These are phyloP conservation scores for Pristionchus arcanus DNA, from an alignment of 2,888 invertebrate species.

Conservation along the genomic window DNA sequence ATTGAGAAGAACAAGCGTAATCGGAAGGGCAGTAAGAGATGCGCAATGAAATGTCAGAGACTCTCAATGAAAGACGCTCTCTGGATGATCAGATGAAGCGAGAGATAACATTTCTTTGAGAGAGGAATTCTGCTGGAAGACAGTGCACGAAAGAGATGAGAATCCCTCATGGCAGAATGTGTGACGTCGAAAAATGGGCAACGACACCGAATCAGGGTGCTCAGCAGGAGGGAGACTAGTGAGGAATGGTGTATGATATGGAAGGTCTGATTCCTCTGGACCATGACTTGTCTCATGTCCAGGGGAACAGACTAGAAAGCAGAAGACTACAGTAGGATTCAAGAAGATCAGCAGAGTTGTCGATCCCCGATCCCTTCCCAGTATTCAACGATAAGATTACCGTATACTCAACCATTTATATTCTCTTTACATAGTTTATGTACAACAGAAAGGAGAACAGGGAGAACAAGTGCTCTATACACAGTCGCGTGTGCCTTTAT, in stretches of 20 bases:
- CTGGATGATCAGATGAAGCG: background rate
- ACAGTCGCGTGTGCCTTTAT: background rate
- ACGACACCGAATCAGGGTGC: background rate
- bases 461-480: background rate
- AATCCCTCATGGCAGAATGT: slow-evolving; percentile 1
- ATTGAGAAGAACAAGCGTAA: background rate
- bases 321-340: background rate
- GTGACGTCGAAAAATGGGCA: background rate
- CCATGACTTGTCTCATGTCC: background rate
- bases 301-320: background rate
- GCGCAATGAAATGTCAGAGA: background rate
- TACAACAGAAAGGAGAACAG: background rate
- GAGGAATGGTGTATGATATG: background rate
- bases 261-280: background rate
- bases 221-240: background rate
- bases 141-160: background rate
- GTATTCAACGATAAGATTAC: background rate
- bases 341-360: background rate
- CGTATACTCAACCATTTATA: slow-evolving; percentile 18
- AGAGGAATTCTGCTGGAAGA: background rate
- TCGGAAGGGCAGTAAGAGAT: slow-evolving; percentile 3
- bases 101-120: background rate
- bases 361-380: background rate
- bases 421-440: slow-evolving; percentile 42
- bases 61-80: background rate